Evolutionary conservation across 1,140 invertebrate species (phyloP).

Genomic region (Aphidius gifuensis): DNA sequence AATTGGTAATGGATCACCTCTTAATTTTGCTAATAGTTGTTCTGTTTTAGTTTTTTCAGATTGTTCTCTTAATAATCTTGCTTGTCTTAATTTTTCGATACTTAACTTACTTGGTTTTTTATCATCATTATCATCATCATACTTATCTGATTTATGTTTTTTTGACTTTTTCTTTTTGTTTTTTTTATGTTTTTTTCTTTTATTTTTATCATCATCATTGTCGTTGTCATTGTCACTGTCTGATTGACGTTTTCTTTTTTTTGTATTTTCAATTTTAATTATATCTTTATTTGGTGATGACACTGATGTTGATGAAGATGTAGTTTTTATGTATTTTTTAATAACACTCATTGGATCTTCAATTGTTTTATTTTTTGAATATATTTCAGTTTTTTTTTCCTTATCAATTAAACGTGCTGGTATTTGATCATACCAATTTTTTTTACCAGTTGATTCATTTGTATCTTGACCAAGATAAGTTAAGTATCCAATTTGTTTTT

Average conservation of each 20-base stretch:
- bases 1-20: slow-evolving; percentile 50
- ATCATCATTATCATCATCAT: slow-evolving; percentile 35
- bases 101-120: slow-evolving; percentile 47
- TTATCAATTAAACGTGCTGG: slow-evolving; percentile 55
- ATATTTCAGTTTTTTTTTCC: slow-evolving; percentile 57
- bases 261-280: slow-evolving; percentile 32
- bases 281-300: neutral
- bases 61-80: slow-evolving; percentile 76
- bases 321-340: slow-evolving; percentile 57
- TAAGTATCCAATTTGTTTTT: slow-evolving; percentile 94
- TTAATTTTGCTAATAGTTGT: slow-evolving; percentile 65
- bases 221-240: slow-evolving; percentile 28
- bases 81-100: slow-evolving; percentile 73
- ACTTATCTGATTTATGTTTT: slow-evolving; percentile 35
- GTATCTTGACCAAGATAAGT: slow-evolving; percentile 95
- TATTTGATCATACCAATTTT: slow-evolving; percentile 77
- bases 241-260: slow-evolving; percentile 43
- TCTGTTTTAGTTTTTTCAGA: slow-evolving; percentile 71
- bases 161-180: slow-evolving; percentile 46
- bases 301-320: slow-evolving; percentile 31
- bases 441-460: slow-evolving; percentile 76
- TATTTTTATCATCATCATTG: slow-evolving; percentile 29
- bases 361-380: slow-evolving; percentile 61
- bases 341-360: slow-evolving; percentile 76
- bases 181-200: slow-evolving; percentile 39